Conservation (phyloP, 2,797 vertebrate genomes). For the Pipistrellus nathusii region DNA sequence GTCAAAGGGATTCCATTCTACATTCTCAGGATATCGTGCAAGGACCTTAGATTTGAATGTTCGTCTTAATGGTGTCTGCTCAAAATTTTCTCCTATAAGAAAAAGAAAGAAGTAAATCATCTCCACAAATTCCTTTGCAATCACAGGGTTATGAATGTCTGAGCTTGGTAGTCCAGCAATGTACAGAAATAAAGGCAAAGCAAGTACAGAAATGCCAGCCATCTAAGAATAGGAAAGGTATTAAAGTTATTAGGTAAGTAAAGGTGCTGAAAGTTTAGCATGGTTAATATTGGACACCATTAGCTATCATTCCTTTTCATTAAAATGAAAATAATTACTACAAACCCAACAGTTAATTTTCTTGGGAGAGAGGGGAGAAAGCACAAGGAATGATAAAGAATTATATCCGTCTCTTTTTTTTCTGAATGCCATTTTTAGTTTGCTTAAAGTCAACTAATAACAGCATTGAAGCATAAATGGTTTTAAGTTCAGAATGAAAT, state of each 20-base stretch:
- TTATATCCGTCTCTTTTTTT: neutral
- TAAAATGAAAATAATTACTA: constrained; percentile 51
- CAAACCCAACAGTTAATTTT: constrained; percentile 59
- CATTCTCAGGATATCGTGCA: constrained; percentile 98
- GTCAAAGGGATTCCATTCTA: constrained; percentile 99
- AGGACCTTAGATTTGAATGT: constrained; percentile 99
- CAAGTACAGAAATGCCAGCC: constrained; percentile 81
- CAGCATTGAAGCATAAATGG: constrained; percentile 56
- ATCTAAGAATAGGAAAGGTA: constrained; percentile 85
- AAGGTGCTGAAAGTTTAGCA: constrained; percentile 83
- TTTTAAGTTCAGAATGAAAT: constrained; percentile 80
- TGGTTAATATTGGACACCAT: constrained; percentile 53
- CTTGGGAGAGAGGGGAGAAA: constrained; percentile 50
- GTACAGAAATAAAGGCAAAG: constrained; percentile 80
- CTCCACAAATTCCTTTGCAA: constrained; percentile 60
- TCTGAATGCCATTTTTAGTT: constrained; percentile 43
- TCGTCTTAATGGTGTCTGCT: constrained; percentile 98
- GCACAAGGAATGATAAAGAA: constrained; percentile 58
- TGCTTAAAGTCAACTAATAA: constrained; percentile 63
- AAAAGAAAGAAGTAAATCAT: constrained; percentile 68
- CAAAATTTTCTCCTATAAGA: constrained; percentile 97
- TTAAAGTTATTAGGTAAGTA: constrained; percentile 81
- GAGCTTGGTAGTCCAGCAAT: constrained; percentile 79
- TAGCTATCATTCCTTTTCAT: constrained; percentile 82
- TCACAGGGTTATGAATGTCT: constrained; percentile 69